Conservation (phyloP, 2,113 vertebrate genomes). For the Colius striatus region DNA sequence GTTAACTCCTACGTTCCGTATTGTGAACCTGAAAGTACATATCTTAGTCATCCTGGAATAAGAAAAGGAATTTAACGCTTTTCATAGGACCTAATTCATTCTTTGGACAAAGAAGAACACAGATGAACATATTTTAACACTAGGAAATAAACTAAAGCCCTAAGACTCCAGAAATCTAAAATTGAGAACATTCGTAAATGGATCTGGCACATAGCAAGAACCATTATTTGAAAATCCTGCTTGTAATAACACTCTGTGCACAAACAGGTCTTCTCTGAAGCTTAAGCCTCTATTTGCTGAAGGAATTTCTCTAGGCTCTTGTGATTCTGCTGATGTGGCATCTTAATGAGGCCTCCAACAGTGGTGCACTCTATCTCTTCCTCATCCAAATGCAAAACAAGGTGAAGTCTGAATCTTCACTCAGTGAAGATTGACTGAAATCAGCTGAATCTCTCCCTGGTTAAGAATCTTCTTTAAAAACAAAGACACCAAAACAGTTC, state of each 20-base stretch:
- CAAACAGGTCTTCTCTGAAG: neutral
- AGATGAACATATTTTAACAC: neutral
- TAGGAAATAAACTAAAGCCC: neutral
- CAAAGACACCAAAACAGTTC: neutral
- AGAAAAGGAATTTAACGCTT: neutral
- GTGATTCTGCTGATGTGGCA: neutral
- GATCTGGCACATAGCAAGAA: neutral
- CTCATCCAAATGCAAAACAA: neutral
- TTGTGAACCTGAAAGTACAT: neutral
- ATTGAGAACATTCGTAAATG: neutral
- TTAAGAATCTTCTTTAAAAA: neutral
- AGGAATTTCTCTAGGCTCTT: neutral
- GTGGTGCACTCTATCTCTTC: neutral
- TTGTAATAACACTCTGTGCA: neutral
- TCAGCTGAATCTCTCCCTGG: neutral
- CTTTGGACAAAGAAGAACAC: neutral
- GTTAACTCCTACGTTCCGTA: neutral
- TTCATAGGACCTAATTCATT: neutral
- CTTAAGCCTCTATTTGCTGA: neutral
- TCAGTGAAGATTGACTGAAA: neutral
- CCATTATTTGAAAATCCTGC: neutral
- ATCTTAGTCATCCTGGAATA: neutral
- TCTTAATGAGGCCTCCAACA: neutral
- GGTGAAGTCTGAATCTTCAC: neutral
- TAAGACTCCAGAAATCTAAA: neutral